Evolutionary conservation across 1,140 invertebrate genomes (phyloP), one percentile per base, ranked within the genome.

Genomic region (Sitophilus oryzae): DNA sequence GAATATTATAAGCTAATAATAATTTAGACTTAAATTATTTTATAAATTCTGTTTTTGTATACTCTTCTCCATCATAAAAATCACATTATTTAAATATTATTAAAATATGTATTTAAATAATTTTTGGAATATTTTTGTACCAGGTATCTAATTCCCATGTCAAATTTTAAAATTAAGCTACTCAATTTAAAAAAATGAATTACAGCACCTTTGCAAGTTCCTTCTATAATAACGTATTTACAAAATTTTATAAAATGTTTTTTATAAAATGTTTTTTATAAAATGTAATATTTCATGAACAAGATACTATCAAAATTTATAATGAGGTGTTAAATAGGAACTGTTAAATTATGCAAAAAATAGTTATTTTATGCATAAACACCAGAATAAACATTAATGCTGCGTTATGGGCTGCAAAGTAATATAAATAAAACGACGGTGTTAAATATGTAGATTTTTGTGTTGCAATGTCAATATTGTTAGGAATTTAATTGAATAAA

Each of bases 251-350:
- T 2, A 23, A 30, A 3, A 46, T 46, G 22, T 46, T 46, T n/a
- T n/a, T n/a, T n/a, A n/a, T n/a, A n/a, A n/a, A n/a, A n/a, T n/a
- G n/a, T n/a, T n/a, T n/a, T n/a, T n/a, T n/a, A n/a, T n/a, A n/a
- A n/a, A n/a, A n/a, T n/a, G 22, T 46, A 34, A 46, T 19, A 30
- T 46, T 46, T 46, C 30, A 23, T 19, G 11, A 42, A 42, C 18
- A 15, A 6, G 18, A 42, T 42, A 20, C 18, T 5, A 42, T 42
- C 40, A 42, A 42, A 42, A 42, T 42, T 42, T 42, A 42, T 20
- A 42, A 42, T 20, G 40, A 42, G 40, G 40, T 42, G 40, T 42
- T 42, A 42, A 42, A 18, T 42, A 42, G 18, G 19, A 42, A 42
- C 18, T 5, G 18, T 18, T 20, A 42, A 42, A 19, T 21, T 18